Percentiles rank a stretch among this genome's conserved stretches.
These are phyloP conservation scores for Lasiurus cinereus DNA, from an alignment of 2,113 vertebrate genomes.

Conservation along the genomic window DNA sequence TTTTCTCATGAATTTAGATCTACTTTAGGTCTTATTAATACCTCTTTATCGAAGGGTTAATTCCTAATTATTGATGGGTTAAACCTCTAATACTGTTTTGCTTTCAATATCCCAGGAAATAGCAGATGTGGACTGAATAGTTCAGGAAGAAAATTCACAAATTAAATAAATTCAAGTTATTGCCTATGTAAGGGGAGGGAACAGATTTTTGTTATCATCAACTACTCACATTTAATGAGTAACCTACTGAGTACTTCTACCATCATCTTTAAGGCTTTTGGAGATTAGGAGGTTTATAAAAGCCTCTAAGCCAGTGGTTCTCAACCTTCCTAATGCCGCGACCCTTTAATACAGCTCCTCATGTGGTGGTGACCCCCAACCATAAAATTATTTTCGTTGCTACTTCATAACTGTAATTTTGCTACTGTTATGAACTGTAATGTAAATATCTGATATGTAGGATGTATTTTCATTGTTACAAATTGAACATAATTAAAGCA, in stretches of 20 bases:
- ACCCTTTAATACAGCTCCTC: too few relatives aligned
- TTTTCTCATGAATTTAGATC: constrained; percentile 53
- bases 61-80: constrained; percentile 27
- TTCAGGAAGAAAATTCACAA: constrained; percentile 35
- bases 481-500: too few relatives aligned
- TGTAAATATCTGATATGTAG: too few relatives aligned
- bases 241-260: not conserved
- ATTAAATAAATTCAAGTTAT: constrained; percentile 21
- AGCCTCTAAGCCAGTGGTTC: not conserved
- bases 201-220: not conserved
- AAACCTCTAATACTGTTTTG: constrained; percentile 50
- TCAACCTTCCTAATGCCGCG: too few relatives aligned
- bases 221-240: not conserved
- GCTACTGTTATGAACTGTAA: too few relatives aligned
- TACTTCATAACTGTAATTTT: too few relatives aligned
- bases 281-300: not conserved
- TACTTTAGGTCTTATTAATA: constrained; percentile 34
- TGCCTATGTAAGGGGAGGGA: not conserved
- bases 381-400: too few relatives aligned
- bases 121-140: not conserved
- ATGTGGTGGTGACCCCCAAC: too few relatives aligned
- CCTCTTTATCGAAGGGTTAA: constrained; percentile 34
- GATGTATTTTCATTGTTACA: too few relatives aligned
- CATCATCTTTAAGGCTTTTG: too few relatives aligned
- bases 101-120: not conserved